phyloP scores from a whole-genome alignment of 1,140 invertebrate species.

The Scylla paramamosain region DNA sequence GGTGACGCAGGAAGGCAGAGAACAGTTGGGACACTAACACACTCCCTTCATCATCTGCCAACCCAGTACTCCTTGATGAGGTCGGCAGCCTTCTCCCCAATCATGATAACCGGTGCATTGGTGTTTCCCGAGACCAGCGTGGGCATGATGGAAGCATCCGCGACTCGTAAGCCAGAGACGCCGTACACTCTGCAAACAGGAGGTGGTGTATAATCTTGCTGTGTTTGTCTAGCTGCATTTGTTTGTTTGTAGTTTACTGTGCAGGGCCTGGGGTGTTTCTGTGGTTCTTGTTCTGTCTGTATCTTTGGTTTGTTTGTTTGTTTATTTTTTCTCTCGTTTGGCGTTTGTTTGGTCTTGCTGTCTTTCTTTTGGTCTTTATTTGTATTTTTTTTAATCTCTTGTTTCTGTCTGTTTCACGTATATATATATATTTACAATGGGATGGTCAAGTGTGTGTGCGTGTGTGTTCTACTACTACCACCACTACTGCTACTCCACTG shows the following conservation, averaged over 20 bases:
- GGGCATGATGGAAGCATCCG: conserved; percentile 88
- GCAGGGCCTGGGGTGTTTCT: not conserved
- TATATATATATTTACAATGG: not conserved
- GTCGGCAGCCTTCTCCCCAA: conserved; percentile 86
- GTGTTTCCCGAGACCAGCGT: conserved; percentile 86
- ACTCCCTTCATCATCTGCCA: conserved; percentile 55
- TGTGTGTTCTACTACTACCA: not conserved
- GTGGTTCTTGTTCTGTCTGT: not conserved
- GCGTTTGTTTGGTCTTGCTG: too few species aligned
- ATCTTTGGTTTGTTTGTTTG: not conserved
- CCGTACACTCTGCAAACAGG: conserved; percentile 82
- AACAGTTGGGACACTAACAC: not conserved
- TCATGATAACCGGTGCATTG: conserved; percentile 86
- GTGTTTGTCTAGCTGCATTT: not conserved
- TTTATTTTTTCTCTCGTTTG: too few species aligned
- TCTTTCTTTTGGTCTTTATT: not conserved
- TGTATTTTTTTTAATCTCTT: not conserved
- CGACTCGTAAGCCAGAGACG: conserved; percentile 83
- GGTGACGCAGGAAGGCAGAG: too few species aligned
- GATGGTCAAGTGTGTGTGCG: too few species aligned
- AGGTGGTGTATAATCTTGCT: not conserved
- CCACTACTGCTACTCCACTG: too few species aligned
- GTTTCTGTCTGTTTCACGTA: not conserved
- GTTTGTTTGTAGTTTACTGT: not conserved
- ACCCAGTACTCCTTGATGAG: conserved; percentile 84